These are phyloP conservation scores for Nansenia antarctica DNA, from an alignment of 2,113 vertebrate genomes.

Conservation along the genomic window DNA sequence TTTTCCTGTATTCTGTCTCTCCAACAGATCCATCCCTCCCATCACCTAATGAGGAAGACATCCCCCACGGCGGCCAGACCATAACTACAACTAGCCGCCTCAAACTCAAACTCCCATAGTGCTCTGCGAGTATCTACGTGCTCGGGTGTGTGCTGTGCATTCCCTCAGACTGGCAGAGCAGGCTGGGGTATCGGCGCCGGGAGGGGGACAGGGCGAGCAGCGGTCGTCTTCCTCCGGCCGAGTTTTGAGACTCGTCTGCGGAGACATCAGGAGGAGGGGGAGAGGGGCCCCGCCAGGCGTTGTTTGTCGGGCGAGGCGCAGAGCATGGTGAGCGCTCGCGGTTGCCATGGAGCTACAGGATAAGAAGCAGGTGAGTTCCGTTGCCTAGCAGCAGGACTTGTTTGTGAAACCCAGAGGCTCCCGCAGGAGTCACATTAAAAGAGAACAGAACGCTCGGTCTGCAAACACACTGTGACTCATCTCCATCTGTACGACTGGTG, in stretches of 20 bases:
- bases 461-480: too few species aligned
- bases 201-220: constrained; percentile 35
- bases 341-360: constrained; percentile 85
- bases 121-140: constrained; percentile 11
- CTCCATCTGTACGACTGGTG: too few species aligned
- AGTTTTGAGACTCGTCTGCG: background rate
- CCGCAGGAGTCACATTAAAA: too few species aligned
- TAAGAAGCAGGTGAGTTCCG: constrained; percentile 82
- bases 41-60: constrained; percentile 24
- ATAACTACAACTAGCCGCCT: constrained; percentile 20
- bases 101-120: constrained; percentile 9
- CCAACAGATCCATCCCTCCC: constrained; percentile 32
- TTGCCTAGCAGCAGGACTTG: constrained; percentile 3
- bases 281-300: constrained; percentile 22
- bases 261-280: constrained; percentile 6
- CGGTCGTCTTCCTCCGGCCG: constrained; percentile 18
- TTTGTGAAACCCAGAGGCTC: too few species aligned
- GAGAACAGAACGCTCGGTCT: too few species aligned
- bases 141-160: constrained; percentile 22
- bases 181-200: constrained; percentile 37
- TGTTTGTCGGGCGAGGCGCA: constrained; percentile 66
- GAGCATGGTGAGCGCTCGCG: constrained; percentile 81
- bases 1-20: constrained; percentile 1
- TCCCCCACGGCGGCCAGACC: background rate
- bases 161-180: constrained; percentile 62